Percentiles rank a stretch among this genome's conserved stretches.
Evolutionary conservation across 2,113 vertebrate species (phyloP).

Genomic region (Hypomesus transpacificus): DNA sequence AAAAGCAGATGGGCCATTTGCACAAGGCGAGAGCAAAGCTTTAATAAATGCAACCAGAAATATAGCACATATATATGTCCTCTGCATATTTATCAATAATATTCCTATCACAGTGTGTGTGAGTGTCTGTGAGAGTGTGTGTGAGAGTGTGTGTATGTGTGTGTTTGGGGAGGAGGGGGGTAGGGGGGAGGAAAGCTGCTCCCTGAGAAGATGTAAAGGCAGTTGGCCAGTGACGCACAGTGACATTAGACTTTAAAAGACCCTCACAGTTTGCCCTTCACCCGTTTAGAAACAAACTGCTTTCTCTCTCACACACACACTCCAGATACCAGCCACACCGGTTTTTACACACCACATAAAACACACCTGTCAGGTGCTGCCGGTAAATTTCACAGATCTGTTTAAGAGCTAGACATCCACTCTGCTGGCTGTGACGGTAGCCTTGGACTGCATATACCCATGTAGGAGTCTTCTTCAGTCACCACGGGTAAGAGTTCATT

Average conservation of each 20-base stretch:
- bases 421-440: too few relatives aligned
- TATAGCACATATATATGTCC: too few relatives aligned
- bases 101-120: neutral
- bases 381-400: neutral
- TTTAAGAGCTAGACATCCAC: too few relatives aligned
- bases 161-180: neutral
- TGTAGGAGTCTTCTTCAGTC: too few relatives aligned
- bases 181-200: neutral
- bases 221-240: constrained; percentile 30
- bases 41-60: too few relatives aligned
- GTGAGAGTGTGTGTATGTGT: constrained; percentile 1
- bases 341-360: neutral
- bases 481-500: too few relatives aligned
- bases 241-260: constrained; percentile 43
- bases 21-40: too few relatives aligned
- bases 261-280: too few relatives aligned
- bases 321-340: neutral
- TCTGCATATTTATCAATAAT: too few relatives aligned
- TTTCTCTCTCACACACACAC: neutral
- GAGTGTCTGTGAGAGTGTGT: constrained; percentile 7
- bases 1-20: too few relatives aligned
- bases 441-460: too few relatives aligned
- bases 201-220: constrained; percentile 22
- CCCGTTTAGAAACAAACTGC: too few relatives aligned
- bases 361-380: neutral